These are phyloP conservation scores for Eutrigla gurnardus DNA, from an alignment of 2,797 vertebrate species.

Conservation along the genomic window DNA sequence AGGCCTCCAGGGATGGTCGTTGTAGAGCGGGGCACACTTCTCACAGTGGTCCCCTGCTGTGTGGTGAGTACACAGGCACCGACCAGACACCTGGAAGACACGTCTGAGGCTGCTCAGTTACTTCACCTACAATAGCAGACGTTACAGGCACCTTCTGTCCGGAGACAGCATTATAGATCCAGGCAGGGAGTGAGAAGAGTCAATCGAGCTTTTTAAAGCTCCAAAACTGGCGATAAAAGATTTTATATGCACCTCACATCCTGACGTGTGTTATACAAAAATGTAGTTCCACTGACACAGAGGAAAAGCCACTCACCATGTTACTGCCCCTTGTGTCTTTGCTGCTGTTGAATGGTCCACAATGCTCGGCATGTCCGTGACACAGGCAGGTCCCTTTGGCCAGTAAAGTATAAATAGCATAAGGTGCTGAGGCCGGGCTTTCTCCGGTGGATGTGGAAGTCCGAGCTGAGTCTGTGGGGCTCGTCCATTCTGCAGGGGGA, in stretches of 20 bases:
- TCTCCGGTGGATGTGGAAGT: slow-evolving; percentile 34
- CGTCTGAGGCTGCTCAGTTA: slow-evolving; percentile 54
- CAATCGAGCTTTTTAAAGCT: slow-evolving; percentile 41
- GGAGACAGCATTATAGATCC: slow-evolving; percentile 36
- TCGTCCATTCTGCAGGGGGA: neutral
- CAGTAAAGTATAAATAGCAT: slow-evolving; percentile 89
- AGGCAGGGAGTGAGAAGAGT: slow-evolving; percentile 36
- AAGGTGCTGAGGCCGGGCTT: slow-evolving; percentile 79
- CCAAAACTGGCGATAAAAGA: neutral
- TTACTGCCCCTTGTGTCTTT: slow-evolving; percentile 45
- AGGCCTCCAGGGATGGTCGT: slow-evolving; percentile 88
- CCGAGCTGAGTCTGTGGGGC: slow-evolving; percentile 29
- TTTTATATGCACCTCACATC: slow-evolving; percentile 38
- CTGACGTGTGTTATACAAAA: slow-evolving; percentile 26
- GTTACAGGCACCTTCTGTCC: slow-evolving; percentile 26
- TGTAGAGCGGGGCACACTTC: slow-evolving; percentile 87
- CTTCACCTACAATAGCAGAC: slow-evolving; percentile 27
- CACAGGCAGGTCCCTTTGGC: slow-evolving; percentile 91
- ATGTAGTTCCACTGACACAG: neutral
- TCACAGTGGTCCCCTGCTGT: slow-evolving; percentile 91
- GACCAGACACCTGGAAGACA: slow-evolving; percentile 86
- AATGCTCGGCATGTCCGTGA: slow-evolving; percentile 90
- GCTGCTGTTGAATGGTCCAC: slow-evolving; percentile 69
- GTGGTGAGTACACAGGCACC: slow-evolving; percentile 89
- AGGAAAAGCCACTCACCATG: slow-evolving; percentile 64